Conservation (phyloP, 2,113 vertebrate genomes). For the Anarhynchus alexandrinus region DNA sequence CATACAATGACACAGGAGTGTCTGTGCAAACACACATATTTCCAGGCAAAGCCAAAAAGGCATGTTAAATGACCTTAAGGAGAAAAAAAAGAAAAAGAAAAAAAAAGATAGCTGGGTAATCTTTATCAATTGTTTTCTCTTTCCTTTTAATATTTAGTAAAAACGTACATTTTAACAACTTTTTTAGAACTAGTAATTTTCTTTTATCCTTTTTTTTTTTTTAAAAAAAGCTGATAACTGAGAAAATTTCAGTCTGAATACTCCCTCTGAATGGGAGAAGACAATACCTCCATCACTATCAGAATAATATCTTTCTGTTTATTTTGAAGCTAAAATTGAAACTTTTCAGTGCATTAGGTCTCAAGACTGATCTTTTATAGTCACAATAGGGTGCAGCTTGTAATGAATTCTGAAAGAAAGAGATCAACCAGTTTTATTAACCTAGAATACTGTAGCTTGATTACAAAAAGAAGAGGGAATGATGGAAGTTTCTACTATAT, state of each 20-base stretch:
- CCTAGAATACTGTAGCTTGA: not conserved
- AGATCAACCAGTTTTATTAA: not conserved
- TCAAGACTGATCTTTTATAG: not conserved
- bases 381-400: not conserved
- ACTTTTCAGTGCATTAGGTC: not conserved
- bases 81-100: no score
- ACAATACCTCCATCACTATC: not conserved
- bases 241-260: not conserved
- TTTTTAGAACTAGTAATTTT: not conserved
- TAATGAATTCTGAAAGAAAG: not conserved
- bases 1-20: not conserved
- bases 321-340: not conserved
- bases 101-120: not conserved
- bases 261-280: not conserved
- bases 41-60: not conserved
- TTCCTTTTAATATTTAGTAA: not conserved
- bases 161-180: not conserved
- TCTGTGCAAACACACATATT: not conserved
- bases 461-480: not conserved
- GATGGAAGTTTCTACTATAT: not conserved
- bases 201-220: not conserved
- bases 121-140: not conserved
- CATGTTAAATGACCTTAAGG: not conserved
- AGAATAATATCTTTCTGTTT: not conserved
- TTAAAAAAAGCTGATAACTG: not conserved